Percentiles rank a stretch among this genome's conserved stretches.
Conservation (phyloP, 1,140 invertebrate species). For the Rhopalosiphum maidis region DNA sequence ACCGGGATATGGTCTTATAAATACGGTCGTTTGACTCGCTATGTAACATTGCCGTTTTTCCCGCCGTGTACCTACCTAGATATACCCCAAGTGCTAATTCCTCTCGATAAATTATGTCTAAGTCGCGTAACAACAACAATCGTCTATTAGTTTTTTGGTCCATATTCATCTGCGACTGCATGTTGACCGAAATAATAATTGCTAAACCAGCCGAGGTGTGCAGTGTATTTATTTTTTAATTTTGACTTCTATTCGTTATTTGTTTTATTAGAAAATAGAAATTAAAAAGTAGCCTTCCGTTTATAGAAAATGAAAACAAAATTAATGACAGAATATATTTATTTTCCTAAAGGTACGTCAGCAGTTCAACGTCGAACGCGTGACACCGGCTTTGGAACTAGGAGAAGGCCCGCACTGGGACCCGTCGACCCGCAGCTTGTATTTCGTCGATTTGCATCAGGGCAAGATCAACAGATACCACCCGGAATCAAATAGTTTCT, state of each 20-base stretch:
- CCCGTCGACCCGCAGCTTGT: slow-evolving; percentile 62
- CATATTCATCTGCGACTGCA: not conserved
- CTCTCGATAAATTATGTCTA: not conserved
- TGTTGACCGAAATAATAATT: no score
- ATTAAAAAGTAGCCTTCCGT: not conserved
- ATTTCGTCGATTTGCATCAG: slow-evolving; percentile 64
- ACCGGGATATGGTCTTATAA: not conserved
- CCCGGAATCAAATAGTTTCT: slow-evolving; percentile 62
- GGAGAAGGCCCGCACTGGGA: slow-evolving; percentile 67
- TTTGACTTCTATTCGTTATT: not conserved
- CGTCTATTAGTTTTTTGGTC: not conserved
- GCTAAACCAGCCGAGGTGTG: not conserved
- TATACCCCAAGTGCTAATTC: not conserved
- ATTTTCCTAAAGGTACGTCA: not conserved
- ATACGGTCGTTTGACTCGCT: not conserved
- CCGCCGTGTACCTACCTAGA: not conserved
- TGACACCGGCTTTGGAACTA: slow-evolving; percentile 47
- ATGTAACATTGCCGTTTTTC: not conserved
- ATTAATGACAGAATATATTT: not conserved
- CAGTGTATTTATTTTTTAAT: not conserved
- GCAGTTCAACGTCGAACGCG: slow-evolving; percentile 33
- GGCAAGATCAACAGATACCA: slow-evolving; percentile 63
- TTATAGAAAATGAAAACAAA: not conserved
- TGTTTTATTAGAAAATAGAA: not conserved
- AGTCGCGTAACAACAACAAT: not conserved